Evolutionary conservation across 1,140 invertebrate species (phyloP), one percentile per base, ranked within the genome.

Genomic region (Drosophila insularis): DNA sequence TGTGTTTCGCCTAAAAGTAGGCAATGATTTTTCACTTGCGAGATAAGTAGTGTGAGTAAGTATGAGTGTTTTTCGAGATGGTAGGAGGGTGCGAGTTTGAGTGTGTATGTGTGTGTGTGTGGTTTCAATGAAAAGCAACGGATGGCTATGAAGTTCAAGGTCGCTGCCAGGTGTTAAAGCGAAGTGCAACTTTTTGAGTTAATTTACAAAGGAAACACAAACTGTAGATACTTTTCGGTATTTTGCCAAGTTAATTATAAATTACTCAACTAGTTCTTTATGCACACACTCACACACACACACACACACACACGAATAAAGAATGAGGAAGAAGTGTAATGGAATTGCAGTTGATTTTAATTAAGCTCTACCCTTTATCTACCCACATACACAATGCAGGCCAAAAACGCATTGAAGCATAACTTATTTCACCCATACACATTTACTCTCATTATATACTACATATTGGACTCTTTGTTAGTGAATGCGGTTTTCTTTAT

Each of bases 401-500:
- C 31, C n/a, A 14, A 65, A 65, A 74, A 56, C 8, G 27, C 27
- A n/a, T 56, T 56, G 43, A 50, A 21, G 43, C 43, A 19, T 55
- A 13, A n/a, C 14, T 17, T 43, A 13, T 27, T 19, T 53, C 27
- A 13, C 58, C 39, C 11, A 58, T 40, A 53, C 54, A 50, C 46
- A 50, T 74, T 72, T 72, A 53, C 66, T 65, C 35, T 37, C 11
- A 37, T 27, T 27, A 27, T 27, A 5, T 27, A 37, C 8, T 13
- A 53, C 63, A 63, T 50, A 17, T 59, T 39, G 32, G 56, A 46
- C 71, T 50, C 43, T 50, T 50, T 50, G 43, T 50, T 50, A 50
- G 43, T 19, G 17, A 50, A 50, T 50, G 68, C 55, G 68, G 66
- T 63, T 64, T 46, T 66, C 80, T 78, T 81, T 87, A 71, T 67